phyloP scores from a whole-genome alignment of 2,113 vertebrate species.

The Pungitius pungitius region DNA sequence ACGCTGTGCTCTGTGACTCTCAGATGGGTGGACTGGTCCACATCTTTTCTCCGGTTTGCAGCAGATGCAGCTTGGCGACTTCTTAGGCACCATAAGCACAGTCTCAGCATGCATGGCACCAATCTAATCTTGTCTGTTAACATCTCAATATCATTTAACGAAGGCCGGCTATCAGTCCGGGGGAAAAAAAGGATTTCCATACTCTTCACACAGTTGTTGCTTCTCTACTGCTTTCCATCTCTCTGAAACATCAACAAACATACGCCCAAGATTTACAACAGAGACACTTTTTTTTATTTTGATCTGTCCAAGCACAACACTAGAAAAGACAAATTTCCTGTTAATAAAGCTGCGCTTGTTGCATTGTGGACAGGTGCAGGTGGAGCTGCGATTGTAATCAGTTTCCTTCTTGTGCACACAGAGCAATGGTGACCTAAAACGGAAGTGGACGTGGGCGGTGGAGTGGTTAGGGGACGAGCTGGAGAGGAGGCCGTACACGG shows the following conservation, averaged over 20 bases:
- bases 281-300: not conserved
- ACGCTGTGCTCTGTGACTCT: not conserved
- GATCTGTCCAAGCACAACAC: not conserved
- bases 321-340: not conserved
- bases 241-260: not conserved
- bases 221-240: not conserved
- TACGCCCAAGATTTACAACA: not conserved
- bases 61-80: too few species aligned
- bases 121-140: too few species aligned
- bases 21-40: not conserved
- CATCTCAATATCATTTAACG: too few species aligned
- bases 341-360: not conserved
- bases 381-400: not conserved
- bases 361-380: not conserved
- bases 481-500: conserved; percentile 95
- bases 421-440: conserved; percentile 98
- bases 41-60: not conserved
- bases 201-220: not conserved
- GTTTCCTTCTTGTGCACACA: conserved; percentile 63
- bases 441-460: conserved; percentile 99
- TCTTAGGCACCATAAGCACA: too few species aligned
- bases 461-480: conserved; percentile 99
- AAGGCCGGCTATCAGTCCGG: too few species aligned
- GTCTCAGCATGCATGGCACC: too few species aligned
- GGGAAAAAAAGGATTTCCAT: too few species aligned